Evolutionary conservation across 1,140 invertebrate genomes (phyloP), one percentile per base, ranked within the genome.

Genomic region (Cherax destructor): DNA sequence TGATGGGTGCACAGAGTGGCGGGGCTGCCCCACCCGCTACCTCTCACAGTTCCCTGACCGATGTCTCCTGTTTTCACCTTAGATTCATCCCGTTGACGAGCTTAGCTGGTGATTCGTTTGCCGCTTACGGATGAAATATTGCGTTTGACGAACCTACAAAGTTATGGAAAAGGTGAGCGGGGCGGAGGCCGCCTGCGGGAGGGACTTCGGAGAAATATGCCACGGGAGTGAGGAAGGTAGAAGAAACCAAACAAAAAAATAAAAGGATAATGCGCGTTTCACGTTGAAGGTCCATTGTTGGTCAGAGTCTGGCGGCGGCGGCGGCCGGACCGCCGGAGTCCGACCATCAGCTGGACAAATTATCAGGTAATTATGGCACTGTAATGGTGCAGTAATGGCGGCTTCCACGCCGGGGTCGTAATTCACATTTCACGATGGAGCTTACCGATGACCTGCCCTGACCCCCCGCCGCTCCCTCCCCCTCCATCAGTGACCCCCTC

Each of bases 361-460:
- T 69, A 84, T 84, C 61, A 69, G 83, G 83, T 84, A 69, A 84
- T 84, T 84, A 84, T 84, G 83, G 41, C n/a, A 84, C 56, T 69
- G 61, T 84, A 84, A 84, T 84, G 30, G 47, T 61, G 59, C 83
- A 47, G 83, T 50, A 84, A 72, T 84, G 47, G 59, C 83, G 41
- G 83, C 52, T 84, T 84, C 52, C 83, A 69, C 59, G 52, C 9
- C 30, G 24, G 83, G 72, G 56, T 24, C 83, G 80, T 84, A 84
- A 84, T 84, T 84, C 83, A 84, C 65, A 84, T 84, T 84, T 84
- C 83, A 84, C 83, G 83, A 84, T n/a, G 65, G 24, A 50, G 41
- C 61, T 72, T 84, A 61, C 61, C 83, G 83, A 18, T 84, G 61
- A 84, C 59, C 61, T 61, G n/a, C 24, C 80, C 30, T 49, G 83